Evolutionary conservation across 2,797 vertebrate species (phyloP).

Genomic region (Mareca strepera): DNA sequence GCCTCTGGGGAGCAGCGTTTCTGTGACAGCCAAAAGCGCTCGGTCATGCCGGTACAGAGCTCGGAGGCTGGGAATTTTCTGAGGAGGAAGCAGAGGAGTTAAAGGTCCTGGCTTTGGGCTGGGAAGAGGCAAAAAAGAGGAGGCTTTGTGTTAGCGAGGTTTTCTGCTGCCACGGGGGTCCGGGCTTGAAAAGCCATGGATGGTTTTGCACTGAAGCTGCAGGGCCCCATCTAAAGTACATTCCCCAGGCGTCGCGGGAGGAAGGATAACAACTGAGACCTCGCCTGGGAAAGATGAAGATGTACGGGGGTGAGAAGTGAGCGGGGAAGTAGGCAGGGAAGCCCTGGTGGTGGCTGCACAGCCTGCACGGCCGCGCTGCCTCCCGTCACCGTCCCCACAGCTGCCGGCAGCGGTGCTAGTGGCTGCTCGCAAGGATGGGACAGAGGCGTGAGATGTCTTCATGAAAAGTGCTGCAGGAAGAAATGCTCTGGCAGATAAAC

Average conservation of each 20-base stretch:
- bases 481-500: neutral
- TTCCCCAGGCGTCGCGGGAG: neutral
- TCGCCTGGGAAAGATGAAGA: neutral
- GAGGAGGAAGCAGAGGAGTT: neutral
- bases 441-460: neutral
- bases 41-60: neutral
- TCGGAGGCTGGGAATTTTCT: neutral
- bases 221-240: accelerated
- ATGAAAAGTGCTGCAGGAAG: neutral
- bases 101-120: neutral
- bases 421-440: neutral
- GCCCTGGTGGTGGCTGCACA: slow-evolving; percentile 38
- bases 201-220: neutral
- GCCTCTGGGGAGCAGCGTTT: neutral
- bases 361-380: neutral
- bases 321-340: neutral
- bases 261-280: neutral
- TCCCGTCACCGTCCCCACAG: neutral
- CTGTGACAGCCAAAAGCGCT: neutral
- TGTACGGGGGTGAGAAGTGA: neutral
- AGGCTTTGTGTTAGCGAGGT: neutral
- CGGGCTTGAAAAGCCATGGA: neutral
- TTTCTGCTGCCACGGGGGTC: neutral
- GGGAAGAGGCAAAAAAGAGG: neutral
- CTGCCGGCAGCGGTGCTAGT: accelerated